Base-by-base conservation (phyloP, 2,888 invertebrate genomes). In the Herminia tarsipennalis region DNA sequence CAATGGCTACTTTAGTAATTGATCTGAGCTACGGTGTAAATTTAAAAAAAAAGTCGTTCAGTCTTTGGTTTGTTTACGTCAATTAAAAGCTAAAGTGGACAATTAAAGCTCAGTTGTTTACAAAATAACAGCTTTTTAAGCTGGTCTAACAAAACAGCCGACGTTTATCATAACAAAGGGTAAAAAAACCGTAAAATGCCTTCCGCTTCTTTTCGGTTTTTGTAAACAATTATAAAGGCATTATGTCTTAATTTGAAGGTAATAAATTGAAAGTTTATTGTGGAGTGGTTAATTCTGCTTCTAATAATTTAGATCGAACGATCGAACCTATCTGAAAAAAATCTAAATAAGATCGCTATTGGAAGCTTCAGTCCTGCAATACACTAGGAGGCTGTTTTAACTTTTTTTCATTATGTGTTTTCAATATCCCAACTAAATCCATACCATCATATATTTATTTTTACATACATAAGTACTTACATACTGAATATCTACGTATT, bases 211-310 rank as follows among this genome's bases (percentile, higher is more conserved):
- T 22, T n/a, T 13, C 30, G 21, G 24, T 9, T 27, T 24, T 40
- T 37, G 46, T 55, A 55, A 56, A 55, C 52, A 52, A n/a, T 10
- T 35, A n/a, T n/a, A n/a, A n/a, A 42, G n/a, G 12, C 1, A 2
- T 48, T 38, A 68, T 61, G 70, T 64, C 67, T 69, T 66, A 49
- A 68, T 68, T 58, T 47, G 9, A 52, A 39, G 29, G 39, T 25
- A 17, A 14, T 54, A 28, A 46, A 46, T 45, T 18, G 10, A 16
- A 10, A 24, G n/a, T n/a, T n/a, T n/a, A n/a, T n/a, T n/a, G n/a
- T n/a, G n/a, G n/a, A n/a, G n/a, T n/a, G n/a, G n/a, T n/a, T n/a
- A n/a, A n/a, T n/a, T n/a, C n/a, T n/a, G n/a, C n/a, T n/a, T n/a
- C n/a, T n/a, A n/a, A n/a, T n/a, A n/a, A n/a, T n/a, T n/a, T n/a